Evolutionary conservation across 1,140 invertebrate species (phyloP).

Genomic region (Euwallacea fornicatus): DNA sequence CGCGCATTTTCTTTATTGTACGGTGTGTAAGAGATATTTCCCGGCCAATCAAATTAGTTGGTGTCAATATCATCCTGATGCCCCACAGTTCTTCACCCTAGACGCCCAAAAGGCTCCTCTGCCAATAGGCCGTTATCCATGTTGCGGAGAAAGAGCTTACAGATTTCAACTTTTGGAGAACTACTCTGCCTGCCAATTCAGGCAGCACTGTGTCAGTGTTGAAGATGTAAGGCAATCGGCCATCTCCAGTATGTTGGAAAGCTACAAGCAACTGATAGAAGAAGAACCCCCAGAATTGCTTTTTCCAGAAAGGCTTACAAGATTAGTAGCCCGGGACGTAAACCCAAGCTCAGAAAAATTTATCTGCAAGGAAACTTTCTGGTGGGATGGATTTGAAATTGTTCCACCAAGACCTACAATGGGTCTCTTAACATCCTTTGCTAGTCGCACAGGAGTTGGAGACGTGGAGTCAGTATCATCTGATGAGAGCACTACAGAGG

Average conservation of each 20-base stretch:
- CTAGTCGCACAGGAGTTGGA: constrained; percentile 25
- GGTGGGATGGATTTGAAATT: constrained; percentile 71
- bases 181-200: constrained; percentile 61
- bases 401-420: constrained; percentile 62
- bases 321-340: constrained; percentile 62
- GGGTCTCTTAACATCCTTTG: constrained; percentile 61
- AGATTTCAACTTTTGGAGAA: constrained; percentile 54
- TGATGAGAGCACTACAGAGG: constrained; percentile 42
- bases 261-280: constrained; percentile 61
- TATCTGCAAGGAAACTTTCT: constrained; percentile 60
- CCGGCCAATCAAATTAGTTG: constrained; percentile 75
- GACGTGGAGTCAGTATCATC: constrained; percentile 25
- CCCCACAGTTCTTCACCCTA: constrained; percentile 73
- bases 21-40: constrained; percentile 73
- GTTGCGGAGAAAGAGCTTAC: constrained; percentile 81
- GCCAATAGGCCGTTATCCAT: constrained; percentile 74
- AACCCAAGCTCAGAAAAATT: constrained; percentile 39
- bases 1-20: constrained; percentile 78
- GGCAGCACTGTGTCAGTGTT: constrained; percentile 64
- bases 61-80: constrained; percentile 77
- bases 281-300: constrained; percentile 64
- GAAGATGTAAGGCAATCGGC: constrained; percentile 59
- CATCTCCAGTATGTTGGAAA: constrained; percentile 60
- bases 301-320: constrained; percentile 68
- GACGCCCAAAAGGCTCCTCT: constrained; percentile 64